Evolutionary conservation across 1,140 invertebrate species (phyloP).

Genomic region (Pantala flavescens): DNA sequence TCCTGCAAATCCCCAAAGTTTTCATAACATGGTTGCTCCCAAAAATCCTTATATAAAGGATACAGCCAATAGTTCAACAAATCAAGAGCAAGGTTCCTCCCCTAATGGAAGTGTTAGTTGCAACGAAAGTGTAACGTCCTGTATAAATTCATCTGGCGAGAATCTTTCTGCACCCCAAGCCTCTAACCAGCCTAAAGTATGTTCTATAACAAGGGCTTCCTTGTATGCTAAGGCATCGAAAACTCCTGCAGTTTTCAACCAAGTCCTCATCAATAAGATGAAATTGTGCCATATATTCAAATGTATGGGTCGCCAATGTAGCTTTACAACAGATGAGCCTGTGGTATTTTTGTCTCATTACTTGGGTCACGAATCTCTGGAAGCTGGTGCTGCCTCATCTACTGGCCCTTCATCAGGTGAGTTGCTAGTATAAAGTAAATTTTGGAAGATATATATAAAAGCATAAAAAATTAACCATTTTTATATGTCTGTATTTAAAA

Average conservation of each 20-base stretch:
- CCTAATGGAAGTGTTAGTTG: background rate
- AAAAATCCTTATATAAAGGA: background rate
- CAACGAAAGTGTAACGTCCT: too few species aligned
- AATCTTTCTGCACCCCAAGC: background rate
- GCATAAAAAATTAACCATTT: too few species aligned
- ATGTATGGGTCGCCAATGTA: constrained; percentile 44
- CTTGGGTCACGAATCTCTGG: constrained; percentile 28
- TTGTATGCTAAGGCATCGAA: constrained; percentile 26
- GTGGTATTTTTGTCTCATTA: constrained; percentile 37
- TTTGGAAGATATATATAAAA: too few species aligned
- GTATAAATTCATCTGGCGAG: too few species aligned
- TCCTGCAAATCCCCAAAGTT: background rate
- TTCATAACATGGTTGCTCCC: background rate
- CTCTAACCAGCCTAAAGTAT: background rate
- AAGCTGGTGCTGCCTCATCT: background rate
- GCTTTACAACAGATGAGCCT: constrained; percentile 35
- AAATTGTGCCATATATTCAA: constrained; percentile 42
- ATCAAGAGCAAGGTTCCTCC: constrained; percentile 20
- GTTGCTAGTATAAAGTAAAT: background rate
- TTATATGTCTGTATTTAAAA: too few species aligned
- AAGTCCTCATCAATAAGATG: constrained; percentile 29
- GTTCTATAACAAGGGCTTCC: background rate
- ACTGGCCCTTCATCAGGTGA: background rate
- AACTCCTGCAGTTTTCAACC: constrained; percentile 26
- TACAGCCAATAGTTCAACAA: background rate